Base-by-base conservation (phyloP, 2,888 invertebrate species). In the Drosophila neotestacea region DNA sequence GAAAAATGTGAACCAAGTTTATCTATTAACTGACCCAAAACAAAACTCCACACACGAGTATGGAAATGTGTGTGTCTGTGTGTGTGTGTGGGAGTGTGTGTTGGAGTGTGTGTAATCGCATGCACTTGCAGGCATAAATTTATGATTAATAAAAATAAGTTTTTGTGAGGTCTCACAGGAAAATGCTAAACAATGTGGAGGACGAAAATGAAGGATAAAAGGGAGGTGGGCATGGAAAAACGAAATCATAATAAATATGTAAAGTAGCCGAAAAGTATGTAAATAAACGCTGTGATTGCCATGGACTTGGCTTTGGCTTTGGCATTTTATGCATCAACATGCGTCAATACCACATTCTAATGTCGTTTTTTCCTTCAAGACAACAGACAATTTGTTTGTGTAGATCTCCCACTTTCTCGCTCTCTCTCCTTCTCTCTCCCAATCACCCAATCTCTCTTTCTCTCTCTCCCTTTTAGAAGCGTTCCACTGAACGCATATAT, bases 111-210 rank as follows among this genome's bases (percentile, higher is more conserved):
- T 38, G 11, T 46, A 47, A 42, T 54, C 34, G 64, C 28, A 22
- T 63, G 56, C 70, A 54, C 75, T 68, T 77, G 75, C 74, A 77
- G 76, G 70, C 82, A 82, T 65, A 62, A 64, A 80, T 82, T 82
- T 85, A 81, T 79, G 84, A 79, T 88, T 88, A 85, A 85, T 80
- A 85, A 72, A 88, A 83, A 85, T 58, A 73, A 75, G 77, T 66
- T 73, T 71, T 70, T 60, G 38, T 56, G 36, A 51, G 32, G 42
- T 13, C 7, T 13, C 27, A 9, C 32, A 36, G 30, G 44, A 28
- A 68, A 69, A 69, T 58, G 66, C 62, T 30, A 50, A 52, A 42
- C n/a, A 27, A 44, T 44, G 58, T 44, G 32, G 27, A 7, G 11
- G 32, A 5, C 9, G 41, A 11, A 6, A 13, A 22, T 10, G 32